Percentiles rank a stretch among this genome's conserved stretches.
phyloP scores from a whole-genome alignment of 2,113 vertebrate genomes.

The Nycticorax nycticorax region DNA sequence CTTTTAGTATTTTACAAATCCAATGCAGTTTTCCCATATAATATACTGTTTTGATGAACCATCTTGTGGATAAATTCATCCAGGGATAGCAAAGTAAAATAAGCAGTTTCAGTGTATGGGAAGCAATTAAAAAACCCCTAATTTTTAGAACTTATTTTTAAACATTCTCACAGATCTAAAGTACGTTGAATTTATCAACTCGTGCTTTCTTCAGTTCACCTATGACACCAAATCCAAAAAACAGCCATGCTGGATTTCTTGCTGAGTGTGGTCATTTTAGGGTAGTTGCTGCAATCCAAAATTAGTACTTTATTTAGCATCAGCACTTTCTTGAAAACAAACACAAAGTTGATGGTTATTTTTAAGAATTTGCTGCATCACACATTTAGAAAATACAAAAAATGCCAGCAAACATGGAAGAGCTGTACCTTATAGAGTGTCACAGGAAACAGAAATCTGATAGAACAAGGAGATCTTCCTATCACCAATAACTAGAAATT shows the following conservation, averaged over 20 bases:
- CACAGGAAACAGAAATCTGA: slow-evolving; percentile 60
- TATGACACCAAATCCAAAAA: not conserved
- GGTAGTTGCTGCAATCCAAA: slow-evolving; percentile 9
- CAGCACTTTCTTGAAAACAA: slow-evolving; percentile 57
- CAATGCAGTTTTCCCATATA: not conserved
- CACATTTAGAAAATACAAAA: slow-evolving; percentile 44
- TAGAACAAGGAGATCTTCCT: slow-evolving; percentile 27
- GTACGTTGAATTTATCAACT: not conserved
- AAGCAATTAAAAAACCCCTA: not conserved
- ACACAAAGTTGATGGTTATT: slow-evolving; percentile 57
- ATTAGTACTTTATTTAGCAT: slow-evolving; percentile 20
- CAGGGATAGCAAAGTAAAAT: not conserved
- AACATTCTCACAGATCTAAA: not conserved
- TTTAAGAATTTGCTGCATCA: slow-evolving; percentile 58
- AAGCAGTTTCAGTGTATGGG: not conserved
- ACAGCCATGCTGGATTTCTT: not conserved
- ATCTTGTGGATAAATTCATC: not conserved
- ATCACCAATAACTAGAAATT: slow-evolving; percentile 5
- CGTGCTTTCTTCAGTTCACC: not conserved
- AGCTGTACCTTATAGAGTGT: slow-evolving; percentile 4
- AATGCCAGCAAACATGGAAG: slow-evolving; percentile 3
- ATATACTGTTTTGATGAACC: not conserved
- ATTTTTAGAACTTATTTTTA: not conserved
- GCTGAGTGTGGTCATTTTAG: slow-evolving; percentile 34
- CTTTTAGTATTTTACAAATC: not conserved